Evolutionary conservation across 1,140 invertebrate genomes (phyloP), one percentile per base, ranked within the genome.

Genomic region (Geopemphigus sp.): DNA sequence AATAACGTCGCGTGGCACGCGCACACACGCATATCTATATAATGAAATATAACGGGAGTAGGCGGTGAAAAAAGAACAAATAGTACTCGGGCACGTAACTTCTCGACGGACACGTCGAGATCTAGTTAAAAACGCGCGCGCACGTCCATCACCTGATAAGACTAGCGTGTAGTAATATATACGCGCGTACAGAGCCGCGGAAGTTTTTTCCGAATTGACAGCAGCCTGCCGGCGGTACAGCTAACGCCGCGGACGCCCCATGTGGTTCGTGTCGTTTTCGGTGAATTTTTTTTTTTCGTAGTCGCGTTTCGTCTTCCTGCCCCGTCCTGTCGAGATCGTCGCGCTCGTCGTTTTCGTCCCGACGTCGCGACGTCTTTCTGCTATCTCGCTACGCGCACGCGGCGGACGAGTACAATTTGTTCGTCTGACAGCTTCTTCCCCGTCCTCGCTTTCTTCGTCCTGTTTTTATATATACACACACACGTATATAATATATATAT

Each of bases 381-480:
- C 22, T 39, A 63, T 63, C 74, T 63, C 73, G 32, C 32, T 39
- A 39, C 32, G 32, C 8, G 32, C 8, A 59, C 26, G 29, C 73
- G 53, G 32, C 32, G 47, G 74, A 78, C 74, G 74, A 78, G 74
- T 78, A 78, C 74, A 78, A 78, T 78, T 78, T 78, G 74, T 78
- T 78, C 74, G 56, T 78, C 74, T 78, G 74, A 78, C 74, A 78
- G 74, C 73, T 12, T 32, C 12, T 24, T 76, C 22, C 56, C 39
- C 73, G 57, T 57, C 54, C 26, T 56, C 45, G 66, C 11, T 17
- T 24, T 56, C 24, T 26, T 76, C 74, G 74, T 78, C 57, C 74
- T 78, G 39, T 45, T 14, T 12, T 22, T 17, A 74, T 15, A 74
- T 2, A 50, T 17, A 39, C 32, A 39, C 32, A 39, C 32, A 39